A percentile compares a stretch with the other conserved stretches of the same genome.
Evolutionary conservation across 2,113 vertebrate genomes (phyloP).

Genomic region (Sarotherodon lohbergeri): DNA sequence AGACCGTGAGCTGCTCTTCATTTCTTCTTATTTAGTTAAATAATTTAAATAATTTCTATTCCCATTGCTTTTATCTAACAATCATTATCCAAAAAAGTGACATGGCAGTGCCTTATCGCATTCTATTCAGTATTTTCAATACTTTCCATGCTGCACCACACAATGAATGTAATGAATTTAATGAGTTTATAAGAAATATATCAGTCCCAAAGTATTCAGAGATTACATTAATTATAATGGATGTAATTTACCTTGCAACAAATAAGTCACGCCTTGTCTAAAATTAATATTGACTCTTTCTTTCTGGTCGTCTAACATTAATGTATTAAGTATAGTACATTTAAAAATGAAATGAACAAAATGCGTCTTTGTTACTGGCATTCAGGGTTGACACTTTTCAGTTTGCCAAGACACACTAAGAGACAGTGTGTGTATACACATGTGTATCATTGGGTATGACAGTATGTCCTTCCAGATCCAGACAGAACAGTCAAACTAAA

Average conservation of each 20-base stretch:
- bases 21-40: background rate
- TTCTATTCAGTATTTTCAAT: background rate
- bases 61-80: background rate
- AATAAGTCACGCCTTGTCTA: background rate
- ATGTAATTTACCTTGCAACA: background rate
- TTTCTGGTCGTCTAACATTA: background rate
- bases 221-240: background rate
- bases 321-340: background rate
- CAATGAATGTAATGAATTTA: background rate
- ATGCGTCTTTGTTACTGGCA: background rate
- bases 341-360: background rate
- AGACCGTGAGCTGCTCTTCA: background rate
- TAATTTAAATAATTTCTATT: background rate
- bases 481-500: slow-evolving; percentile 20
- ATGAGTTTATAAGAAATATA: background rate
- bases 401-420: background rate
- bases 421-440: background rate
- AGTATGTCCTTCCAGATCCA: slow-evolving; percentile 35
- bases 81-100: background rate
- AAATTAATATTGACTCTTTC: background rate
- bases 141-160: background rate
- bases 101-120: background rate
- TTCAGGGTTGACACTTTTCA: slow-evolving; percentile 11
- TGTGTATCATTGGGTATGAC: background rate
- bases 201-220: background rate